A percentile compares a stretch with the other conserved stretches of the same genome.
These are phyloP conservation scores for Oscheius sp. DNA, from an alignment of 2,888 invertebrate species.

Conservation along the genomic window DNA sequence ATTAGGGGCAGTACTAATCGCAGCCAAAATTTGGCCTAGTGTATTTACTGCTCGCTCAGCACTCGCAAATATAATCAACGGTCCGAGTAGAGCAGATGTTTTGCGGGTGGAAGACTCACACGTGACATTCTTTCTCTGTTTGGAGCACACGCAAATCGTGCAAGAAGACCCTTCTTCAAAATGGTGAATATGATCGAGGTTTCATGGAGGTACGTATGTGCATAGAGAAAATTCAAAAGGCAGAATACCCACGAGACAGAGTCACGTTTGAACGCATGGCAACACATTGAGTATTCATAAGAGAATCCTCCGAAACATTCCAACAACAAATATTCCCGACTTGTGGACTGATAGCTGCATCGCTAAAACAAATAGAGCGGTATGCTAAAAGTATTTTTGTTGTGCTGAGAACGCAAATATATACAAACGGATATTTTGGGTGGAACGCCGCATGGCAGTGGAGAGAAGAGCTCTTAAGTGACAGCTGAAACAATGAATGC, in stretches of 20 bases:
- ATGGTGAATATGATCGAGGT: background rate
- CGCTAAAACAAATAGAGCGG: background rate
- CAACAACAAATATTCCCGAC: no score
- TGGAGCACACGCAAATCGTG: background rate
- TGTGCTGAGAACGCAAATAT: background rate
- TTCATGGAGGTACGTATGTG: conserved; percentile 4
- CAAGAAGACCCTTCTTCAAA: no score
- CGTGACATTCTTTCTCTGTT: conserved; percentile 3
- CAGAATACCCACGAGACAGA: background rate
- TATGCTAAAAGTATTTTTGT: conserved; percentile 1
- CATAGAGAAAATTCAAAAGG: background rate
- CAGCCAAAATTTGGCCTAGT: conserved; percentile 10
- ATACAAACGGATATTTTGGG: background rate
- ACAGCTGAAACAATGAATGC: background rate
- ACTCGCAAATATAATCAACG: conserved; percentile 35
- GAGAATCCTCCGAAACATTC: no score
- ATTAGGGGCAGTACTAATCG: background rate
- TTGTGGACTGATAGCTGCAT: no score
- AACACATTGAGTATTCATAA: conserved; percentile 15
- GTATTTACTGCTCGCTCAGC: conserved; percentile 24
- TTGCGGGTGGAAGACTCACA: conserved; percentile 23
- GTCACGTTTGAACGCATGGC: conserved; percentile 10
- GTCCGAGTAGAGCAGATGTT: conserved; percentile 29
- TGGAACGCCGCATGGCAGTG: background rate
- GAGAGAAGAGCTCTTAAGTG: background rate